These are phyloP conservation scores for Gymnobelideus leadbeateri DNA, from an alignment of 2,113 vertebrate species.

Conservation along the genomic window DNA sequence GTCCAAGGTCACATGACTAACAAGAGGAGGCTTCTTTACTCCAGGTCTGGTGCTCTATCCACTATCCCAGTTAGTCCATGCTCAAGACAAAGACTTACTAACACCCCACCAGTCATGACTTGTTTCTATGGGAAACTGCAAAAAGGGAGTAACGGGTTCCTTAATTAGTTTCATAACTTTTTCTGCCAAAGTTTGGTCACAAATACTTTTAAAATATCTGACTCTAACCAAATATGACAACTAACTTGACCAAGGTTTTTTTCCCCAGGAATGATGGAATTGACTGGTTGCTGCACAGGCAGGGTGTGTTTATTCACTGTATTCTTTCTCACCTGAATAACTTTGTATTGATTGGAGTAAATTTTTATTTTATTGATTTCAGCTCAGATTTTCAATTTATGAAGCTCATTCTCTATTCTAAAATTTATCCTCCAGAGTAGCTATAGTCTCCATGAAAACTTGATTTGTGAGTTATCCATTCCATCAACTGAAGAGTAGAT, in stretches of 20 bases:
- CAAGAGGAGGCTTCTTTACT: background rate
- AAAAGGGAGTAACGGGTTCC: background rate
- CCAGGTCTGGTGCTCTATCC: background rate
- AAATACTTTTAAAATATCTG: background rate
- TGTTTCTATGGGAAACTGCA: background rate
- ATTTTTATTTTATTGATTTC: slow-evolving; percentile 46
- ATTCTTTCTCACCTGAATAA: slow-evolving; percentile 50
- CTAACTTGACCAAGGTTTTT: slow-evolving; percentile 20
- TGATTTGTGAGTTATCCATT: slow-evolving; percentile 10
- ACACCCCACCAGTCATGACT: background rate
- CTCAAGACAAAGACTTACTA: background rate
- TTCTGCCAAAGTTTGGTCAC: background rate
- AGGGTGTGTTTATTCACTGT: background rate
- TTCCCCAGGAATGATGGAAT: background rate
- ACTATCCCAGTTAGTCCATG: background rate
- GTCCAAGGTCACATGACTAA: background rate
- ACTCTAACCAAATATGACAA: slow-evolving; percentile 15
- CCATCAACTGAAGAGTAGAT: slow-evolving; percentile 21
- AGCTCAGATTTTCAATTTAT: slow-evolving; percentile 56
- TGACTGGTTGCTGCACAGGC: background rate
- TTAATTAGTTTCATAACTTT: background rate
- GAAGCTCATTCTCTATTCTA: slow-evolving; percentile 24
- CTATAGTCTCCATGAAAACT: slow-evolving; percentile 46
- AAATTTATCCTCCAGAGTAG: slow-evolving; percentile 46
- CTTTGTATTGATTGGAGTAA: slow-evolving; percentile 26